Evolutionary conservation across 2,888 invertebrate species (phyloP).

Genomic region (Agrotis exclamationis): DNA sequence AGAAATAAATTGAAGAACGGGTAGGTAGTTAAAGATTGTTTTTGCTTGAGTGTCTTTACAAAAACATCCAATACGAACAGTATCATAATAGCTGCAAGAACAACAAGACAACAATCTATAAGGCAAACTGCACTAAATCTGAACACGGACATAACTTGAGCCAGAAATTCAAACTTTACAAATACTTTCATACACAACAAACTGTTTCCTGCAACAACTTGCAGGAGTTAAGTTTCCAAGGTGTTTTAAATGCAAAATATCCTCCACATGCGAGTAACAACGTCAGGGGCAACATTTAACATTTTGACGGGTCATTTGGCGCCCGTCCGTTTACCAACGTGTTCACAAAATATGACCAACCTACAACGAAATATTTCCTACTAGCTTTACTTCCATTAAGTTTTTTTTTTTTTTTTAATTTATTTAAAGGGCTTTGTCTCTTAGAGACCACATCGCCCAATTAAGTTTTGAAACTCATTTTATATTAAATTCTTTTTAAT

Average conservation of each 20-base stretch:
- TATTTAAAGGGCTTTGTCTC: no score
- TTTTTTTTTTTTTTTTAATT: no score
- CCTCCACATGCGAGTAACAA: slow-evolving; percentile 37
- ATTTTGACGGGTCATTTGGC: slow-evolving; percentile 86
- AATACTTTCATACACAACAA: slow-evolving; percentile 36
- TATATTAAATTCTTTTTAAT: no score
- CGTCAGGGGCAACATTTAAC: slow-evolving; percentile 78
- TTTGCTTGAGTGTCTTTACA: neutral
- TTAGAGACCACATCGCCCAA: no score
- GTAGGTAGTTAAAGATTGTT: no score
- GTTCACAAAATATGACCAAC: slow-evolving; percentile 72
- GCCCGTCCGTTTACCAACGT: slow-evolving; percentile 72
- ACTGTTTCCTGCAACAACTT: slow-evolving; percentile 37
- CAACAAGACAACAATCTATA: slow-evolving; percentile 8
- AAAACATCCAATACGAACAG: neutral
- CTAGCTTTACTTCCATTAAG: slow-evolving; percentile 34
- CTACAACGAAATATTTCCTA: slow-evolving; percentile 45
- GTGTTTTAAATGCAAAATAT: slow-evolving; percentile 53
- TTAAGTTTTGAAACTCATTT: no score
- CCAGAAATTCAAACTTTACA: slow-evolving; percentile 30
- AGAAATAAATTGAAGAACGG: no score
- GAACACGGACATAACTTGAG: slow-evolving; percentile 18
- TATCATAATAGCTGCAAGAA: slow-evolving; percentile 4
- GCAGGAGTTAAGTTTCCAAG: slow-evolving; percentile 33
- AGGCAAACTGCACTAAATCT: slow-evolving; percentile 23